Evolutionary conservation across 2,797 vertebrate species (phyloP).

Genomic region (Artibeus lituratus): DNA sequence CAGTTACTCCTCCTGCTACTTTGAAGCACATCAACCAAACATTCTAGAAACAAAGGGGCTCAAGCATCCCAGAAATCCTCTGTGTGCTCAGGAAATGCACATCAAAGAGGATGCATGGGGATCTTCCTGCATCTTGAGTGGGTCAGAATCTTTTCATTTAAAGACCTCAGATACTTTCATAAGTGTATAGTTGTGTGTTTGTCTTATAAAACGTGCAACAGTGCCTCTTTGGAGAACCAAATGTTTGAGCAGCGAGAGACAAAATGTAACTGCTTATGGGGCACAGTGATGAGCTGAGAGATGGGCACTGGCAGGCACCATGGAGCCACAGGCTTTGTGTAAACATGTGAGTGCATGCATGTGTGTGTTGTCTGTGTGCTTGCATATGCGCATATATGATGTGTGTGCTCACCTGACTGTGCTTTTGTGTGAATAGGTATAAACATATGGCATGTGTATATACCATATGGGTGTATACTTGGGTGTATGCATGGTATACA

Average conservation of each 20-base stretch:
- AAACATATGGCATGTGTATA: background rate
- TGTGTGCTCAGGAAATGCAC: background rate
- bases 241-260: fast-evolving
- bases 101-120: background rate
- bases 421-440: background rate
- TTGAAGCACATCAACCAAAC: background rate
- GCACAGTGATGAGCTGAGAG: fast-evolving
- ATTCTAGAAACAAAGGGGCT: background rate
- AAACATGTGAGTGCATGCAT: fast-evolving
- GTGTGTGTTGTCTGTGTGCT: no score
- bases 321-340: background rate
- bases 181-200: fast-evolving
- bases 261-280: background rate
- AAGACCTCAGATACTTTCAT: background rate
- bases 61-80: background rate
- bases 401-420: background rate
- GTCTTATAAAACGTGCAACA: background rate
- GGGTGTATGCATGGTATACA: background rate
- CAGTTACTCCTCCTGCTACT: background rate
- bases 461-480: background rate
- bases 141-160: background rate
- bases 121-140: background rate
- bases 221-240: background rate
- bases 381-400: fast-evolving
- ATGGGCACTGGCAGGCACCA: fast-evolving